These are phyloP conservation scores for Leptoteleia sp. DNA, from an alignment of 1,140 invertebrate genomes.

Conservation along the genomic window DNA sequence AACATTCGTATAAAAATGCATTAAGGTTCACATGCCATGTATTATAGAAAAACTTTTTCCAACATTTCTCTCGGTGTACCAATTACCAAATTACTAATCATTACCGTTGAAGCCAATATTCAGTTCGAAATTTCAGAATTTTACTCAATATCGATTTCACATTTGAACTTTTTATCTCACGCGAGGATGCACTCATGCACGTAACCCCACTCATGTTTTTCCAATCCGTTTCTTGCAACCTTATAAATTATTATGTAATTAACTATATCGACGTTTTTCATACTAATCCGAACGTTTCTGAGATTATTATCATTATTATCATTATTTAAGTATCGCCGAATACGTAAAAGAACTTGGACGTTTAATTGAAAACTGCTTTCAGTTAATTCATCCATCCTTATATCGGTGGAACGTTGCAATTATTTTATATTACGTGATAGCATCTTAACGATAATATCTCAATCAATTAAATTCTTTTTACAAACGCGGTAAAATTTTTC, in stretches of 20 bases:
- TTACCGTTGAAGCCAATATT: too few species aligned
- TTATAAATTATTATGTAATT: constrained; percentile 50
- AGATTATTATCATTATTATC: too few species aligned
- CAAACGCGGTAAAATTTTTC: neutral
- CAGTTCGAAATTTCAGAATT: too few species aligned
- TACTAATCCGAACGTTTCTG: constrained; percentile 20
- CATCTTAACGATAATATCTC: constrained; percentile 53
- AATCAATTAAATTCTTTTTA: constrained; percentile 37
- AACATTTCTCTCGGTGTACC: too few species aligned
- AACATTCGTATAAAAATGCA: too few species aligned
- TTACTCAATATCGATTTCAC: constrained; percentile 18
- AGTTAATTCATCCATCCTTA: constrained; percentile 34
- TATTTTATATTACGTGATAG: constrained; percentile 52
- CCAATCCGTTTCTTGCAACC: constrained; percentile 33
- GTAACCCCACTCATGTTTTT: constrained; percentile 24
- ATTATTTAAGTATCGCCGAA: constrained; percentile 28
- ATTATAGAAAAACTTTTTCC: too few species aligned
- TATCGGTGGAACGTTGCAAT: constrained; percentile 25
- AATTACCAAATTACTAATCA: too few species aligned
- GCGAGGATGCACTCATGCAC: constrained; percentile 16
- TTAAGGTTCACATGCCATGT: too few species aligned
- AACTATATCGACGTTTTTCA: constrained; percentile 27
- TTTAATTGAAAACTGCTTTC: constrained; percentile 46
- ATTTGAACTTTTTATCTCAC: constrained; percentile 36
- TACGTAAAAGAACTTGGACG: constrained; percentile 12